Percentiles rank a stretch among this genome's conserved stretches.
Conservation (phyloP, 2,888 invertebrate species). For the Lydus trimaculatus region DNA sequence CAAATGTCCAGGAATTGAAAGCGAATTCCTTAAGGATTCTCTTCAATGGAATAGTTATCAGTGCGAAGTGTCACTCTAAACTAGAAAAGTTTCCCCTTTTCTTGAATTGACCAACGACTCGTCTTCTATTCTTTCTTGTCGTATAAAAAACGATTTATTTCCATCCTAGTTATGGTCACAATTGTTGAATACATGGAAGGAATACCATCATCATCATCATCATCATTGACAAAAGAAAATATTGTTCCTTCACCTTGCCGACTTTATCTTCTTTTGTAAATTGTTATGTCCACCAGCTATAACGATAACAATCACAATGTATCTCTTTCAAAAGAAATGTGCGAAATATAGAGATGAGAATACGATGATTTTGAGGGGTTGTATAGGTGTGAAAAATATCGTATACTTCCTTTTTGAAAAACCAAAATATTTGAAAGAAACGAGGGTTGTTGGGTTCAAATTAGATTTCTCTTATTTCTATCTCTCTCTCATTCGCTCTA, state of each 20-base stretch:
- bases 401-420: slow-evolving; percentile 19
- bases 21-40: background rate
- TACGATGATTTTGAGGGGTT: background rate
- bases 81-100: background rate
- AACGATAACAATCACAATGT: slow-evolving; percentile 41
- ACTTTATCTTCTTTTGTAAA: slow-evolving; percentile 14
- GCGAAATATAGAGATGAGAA: slow-evolving; percentile 24
- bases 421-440: background rate
- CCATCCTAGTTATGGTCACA: slow-evolving; percentile 6
- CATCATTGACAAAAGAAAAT: background rate
- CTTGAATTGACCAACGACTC: background rate
- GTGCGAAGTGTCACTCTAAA: background rate
- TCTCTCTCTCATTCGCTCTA: background rate
- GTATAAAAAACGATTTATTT: slow-evolving; percentile 13
- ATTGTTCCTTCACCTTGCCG: no score
- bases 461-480: slow-evolving; percentile 21
- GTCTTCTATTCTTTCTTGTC: slow-evolving; percentile 11
- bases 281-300: slow-evolving; percentile 16
- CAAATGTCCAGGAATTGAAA: background rate
- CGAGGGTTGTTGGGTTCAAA: slow-evolving; percentile 12
- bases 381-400: slow-evolving; percentile 34
- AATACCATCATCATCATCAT: slow-evolving; percentile 11
- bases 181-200: background rate
- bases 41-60: background rate
- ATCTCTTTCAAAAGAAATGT: slow-evolving; percentile 41